Evolutionary conservation across 2,113 vertebrate species (phyloP), one percentile per base, ranked within the genome.

Genomic region (Cygnus atratus): DNA sequence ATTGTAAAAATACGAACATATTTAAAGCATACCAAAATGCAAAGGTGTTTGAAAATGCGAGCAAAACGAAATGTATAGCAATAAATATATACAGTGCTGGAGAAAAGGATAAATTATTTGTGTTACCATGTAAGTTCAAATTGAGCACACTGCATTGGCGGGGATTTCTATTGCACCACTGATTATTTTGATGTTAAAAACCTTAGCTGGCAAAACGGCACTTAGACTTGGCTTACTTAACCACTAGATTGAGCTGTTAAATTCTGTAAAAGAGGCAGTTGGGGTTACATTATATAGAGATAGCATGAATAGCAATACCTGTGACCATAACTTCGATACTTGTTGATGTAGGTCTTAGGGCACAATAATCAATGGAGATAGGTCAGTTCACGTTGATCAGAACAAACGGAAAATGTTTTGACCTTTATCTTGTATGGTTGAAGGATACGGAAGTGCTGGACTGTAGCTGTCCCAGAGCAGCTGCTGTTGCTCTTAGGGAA

Each of bases 11-110:
- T 22, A 55, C 6, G 84, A 39, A 84, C 65, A n/a, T 57, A 57
- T 84, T 85, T 61, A 77, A 67, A 86, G 52, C 2, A 4, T 93
- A 96, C 92, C 94, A 91, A 97, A 96, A 95, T 65, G 65, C 65
- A 63, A 8, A 9, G 4, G 2, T 67, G 10, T 86, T 88, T 84
- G 81, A 92, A 96, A 90, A 65, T 28, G 37, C 59, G 66, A 31
- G 44, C 67, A 79, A 59, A 84, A 33, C 54, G 14, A 84, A 35
- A 61, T 22, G 37, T 52, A 39, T 91, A 52, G 52, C 55, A 41
- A 52, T 88, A 74, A 88, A 59, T 78, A 55, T 16, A 43, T 41
- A 46, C 29, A 92, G 85, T 52, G 33, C 70, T 95, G 80, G 80
- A 94, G 54, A 79, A 59, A 44, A 87, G 24, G 59, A 76, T 77